Evolutionary conservation across 2,113 vertebrate genomes (phyloP), one percentile per base, ranked within the genome.

Genomic region (Progne subis): DNA sequence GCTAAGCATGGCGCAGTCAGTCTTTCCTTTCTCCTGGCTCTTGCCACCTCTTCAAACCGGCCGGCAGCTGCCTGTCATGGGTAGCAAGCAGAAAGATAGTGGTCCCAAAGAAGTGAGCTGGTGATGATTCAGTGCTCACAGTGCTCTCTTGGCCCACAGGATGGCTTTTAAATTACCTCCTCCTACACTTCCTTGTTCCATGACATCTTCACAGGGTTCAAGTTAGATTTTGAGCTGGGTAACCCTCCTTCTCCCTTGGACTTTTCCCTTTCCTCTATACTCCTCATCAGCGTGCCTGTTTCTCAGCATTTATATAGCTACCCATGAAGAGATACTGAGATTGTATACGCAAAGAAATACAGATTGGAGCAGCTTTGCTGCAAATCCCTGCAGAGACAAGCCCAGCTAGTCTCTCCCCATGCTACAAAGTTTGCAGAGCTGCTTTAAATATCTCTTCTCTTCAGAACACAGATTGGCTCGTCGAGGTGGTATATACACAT

Each of bases 401-500:
- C 86, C 71, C 63, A 88, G 92, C 34, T 32, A 53, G 74, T 89
- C 92, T 91, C 93, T 89, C 87, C 77, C 78, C 19, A 18, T 20
- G 64, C 91, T 88, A 67, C 60, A 23, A 93, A 94, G 89, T 95
- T 97, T 95, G 92, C 93, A 89, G 95, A 95, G 91, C 5, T 52
- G 92, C 96, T 94, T 97, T 95, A 97, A 95, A 97, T 97, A 97
- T 96, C 94, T 76, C 77, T 41, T 85, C 50, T 43, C 74, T 92
- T 89, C 86, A 71, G 96, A 89, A 95, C 92, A 94, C 96, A 96
- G 96, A 85, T 94, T 96, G 94, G 70, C 94, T 92, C 68, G 17
- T 70, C 11, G 94, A 94, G 94, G 94, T 96, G 94, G 91, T 95
- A 95, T 95, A 95, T 91, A 95, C 95, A 97, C 95, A 96, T 92